Conservation (phyloP, 2,888 invertebrate genomes). For the Melanchra persicariae region DNA sequence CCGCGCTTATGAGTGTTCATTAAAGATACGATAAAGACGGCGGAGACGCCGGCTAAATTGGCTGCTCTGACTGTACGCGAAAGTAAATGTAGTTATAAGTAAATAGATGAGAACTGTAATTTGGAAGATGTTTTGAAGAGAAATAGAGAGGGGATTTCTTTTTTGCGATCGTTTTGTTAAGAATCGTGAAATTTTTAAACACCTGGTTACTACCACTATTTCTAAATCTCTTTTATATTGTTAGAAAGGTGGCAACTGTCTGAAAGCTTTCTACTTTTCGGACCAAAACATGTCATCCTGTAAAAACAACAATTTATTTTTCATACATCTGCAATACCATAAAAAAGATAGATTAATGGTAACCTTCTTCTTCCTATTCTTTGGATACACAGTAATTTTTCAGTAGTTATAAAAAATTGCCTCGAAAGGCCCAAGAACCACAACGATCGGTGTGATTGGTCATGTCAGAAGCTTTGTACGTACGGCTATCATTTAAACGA, state of each 20-base stretch:
- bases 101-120: conserved; percentile 45
- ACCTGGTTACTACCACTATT: neutral
- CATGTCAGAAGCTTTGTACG: neutral
- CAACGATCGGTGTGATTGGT: neutral
- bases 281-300: no score
- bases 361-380: no score
- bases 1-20: conserved; percentile 89
- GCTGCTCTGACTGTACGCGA: conserved; percentile 75
- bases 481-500: no score
- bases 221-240: neutral
- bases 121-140: conserved; percentile 14
- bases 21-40: conserved; percentile 90
- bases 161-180: neutral
- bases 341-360: no score
- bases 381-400: no score
- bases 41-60: conserved; percentile 83
- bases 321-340: no score
- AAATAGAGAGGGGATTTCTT: neutral
- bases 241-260: neutral
- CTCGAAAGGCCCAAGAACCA: no score
- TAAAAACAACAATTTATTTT: no score
- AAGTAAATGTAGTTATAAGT: conserved; percentile 61
- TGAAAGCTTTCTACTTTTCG: no score
- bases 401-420: no score
- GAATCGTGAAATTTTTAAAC: neutral